These are phyloP conservation scores for Mormyrus lacerda DNA, from an alignment of 2,113 vertebrate genomes.

Conservation along the genomic window DNA sequence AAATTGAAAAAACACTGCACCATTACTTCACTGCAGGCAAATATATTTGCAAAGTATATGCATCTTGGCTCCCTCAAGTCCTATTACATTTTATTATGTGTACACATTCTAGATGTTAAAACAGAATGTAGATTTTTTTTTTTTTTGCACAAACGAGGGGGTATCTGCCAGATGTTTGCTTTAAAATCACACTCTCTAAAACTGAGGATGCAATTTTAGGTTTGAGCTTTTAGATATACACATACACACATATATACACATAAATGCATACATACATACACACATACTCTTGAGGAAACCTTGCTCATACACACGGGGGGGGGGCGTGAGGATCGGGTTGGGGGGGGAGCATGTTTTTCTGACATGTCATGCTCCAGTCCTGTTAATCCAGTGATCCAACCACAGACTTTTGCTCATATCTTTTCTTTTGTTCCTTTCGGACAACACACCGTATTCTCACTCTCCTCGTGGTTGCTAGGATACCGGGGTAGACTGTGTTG, in stretches of 20 bases:
- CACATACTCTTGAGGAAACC: neutral
- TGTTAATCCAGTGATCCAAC: neutral
- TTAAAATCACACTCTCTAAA: neutral
- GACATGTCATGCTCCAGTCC: neutral
- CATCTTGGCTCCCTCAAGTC: neutral
- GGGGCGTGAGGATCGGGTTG: neutral
- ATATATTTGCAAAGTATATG: neutral
- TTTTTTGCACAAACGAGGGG: neutral
- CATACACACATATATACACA: neutral
- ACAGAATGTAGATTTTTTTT: neutral
- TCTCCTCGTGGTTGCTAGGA: slow-evolving; percentile 13
- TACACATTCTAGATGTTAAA: neutral
- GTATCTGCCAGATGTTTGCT: neutral
- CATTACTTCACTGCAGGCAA: neutral
- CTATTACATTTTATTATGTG: neutral
- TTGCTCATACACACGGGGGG: neutral
- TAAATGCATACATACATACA: neutral
- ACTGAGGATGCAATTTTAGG: neutral
- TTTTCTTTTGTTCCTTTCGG: neutral
- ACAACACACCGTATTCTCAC: slow-evolving; percentile 6
- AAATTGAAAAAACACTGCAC: neutral
- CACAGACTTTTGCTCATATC: slow-evolving; percentile 1
- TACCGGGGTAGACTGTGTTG: neutral
- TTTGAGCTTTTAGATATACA: neutral
- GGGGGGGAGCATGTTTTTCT: neutral